These are phyloP conservation scores for Apeltes quadracus DNA, from an alignment of 2,113 vertebrate species.

Conservation along the genomic window DNA sequence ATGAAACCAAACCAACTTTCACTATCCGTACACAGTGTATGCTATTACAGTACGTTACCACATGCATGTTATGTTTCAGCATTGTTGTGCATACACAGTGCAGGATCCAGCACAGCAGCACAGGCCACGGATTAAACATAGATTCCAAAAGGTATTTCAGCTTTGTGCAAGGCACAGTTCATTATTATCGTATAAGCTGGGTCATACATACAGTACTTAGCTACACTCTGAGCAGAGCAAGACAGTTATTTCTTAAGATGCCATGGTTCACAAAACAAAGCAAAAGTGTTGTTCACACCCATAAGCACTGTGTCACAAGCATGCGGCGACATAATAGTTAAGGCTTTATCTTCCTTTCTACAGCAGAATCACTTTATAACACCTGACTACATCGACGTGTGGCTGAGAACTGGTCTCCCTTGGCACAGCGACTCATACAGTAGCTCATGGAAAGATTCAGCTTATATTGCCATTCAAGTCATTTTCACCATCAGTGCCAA, in stretches of 20 bases:
- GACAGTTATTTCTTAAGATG: conserved; percentile 62
- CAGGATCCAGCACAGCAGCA: conserved; percentile 49
- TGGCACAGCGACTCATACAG: conserved; percentile 65
- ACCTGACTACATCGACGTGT: conserved; percentile 41
- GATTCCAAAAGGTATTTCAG: conserved; percentile 30
- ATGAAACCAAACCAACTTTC: conserved; percentile 41
- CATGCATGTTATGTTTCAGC: conserved; percentile 64
- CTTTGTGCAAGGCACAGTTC: conserved; percentile 55
- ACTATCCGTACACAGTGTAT: conserved; percentile 56
- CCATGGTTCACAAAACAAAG: conserved; percentile 40
- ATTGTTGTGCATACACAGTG: conserved; percentile 61
- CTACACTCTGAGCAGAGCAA: conserved; percentile 40
- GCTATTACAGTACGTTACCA: conserved; percentile 55
- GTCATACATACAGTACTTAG: conserved; percentile 45
- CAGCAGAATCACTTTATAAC: conserved; percentile 28
- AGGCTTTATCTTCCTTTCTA: conserved; percentile 46
- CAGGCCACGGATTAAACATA: conserved; percentile 53
- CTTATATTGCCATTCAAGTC: conserved; percentile 71
- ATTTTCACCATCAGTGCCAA: conserved; percentile 35
- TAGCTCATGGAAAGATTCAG: conserved; percentile 75
- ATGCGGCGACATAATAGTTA: conserved; percentile 68
- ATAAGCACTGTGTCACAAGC: conserved; percentile 60
- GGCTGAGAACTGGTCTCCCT: conserved; percentile 58
- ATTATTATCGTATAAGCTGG: conserved; percentile 29
- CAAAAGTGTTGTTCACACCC: conserved; percentile 40